Evolutionary conservation across 2,888 invertebrate species (phyloP), one percentile per base, ranked within the genome.

Genomic region (Colostygia pectinataria): DNA sequence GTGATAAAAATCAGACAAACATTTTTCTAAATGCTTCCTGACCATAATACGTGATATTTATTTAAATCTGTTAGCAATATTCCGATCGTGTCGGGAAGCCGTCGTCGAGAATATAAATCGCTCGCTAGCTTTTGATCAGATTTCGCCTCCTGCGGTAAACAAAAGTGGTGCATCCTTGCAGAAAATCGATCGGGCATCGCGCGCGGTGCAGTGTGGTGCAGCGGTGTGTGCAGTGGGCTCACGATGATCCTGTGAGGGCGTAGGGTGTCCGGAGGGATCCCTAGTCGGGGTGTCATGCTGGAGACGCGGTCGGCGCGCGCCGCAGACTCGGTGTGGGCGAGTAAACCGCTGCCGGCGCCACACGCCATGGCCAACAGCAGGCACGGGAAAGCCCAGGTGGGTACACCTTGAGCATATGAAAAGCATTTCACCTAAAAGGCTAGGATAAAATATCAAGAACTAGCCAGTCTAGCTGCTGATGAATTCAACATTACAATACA

Each of bases 221-320:
- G 41, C 33, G 18, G 57, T 33, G 32, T 38, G 51, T 33, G 4
- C 44, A 33, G 27, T 47, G 6, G 52, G n/a, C n/a, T 33, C 28
- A 46, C 34, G 50, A 57, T 58, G 60, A 55, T 61, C 57, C 60
- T 62, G 87, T 88, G 87, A 77, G 80, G 65, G 70, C 66, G 32
- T 40, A 51, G 53, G 72, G 70, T 74, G 74, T 67, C 71, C 64
- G 62, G 64, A 55, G 64, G 65, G 69, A 61, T 65, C 63, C 65
- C 70, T 66, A 63, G 66, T 68, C 66, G 76, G 74, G 87, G 90
- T 91, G 92, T 91, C 92, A 93, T 93, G 93, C 92, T 93, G 92
- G 93, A 93, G 87, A 92, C 93, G 91, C 92, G 94, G 91, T 94
- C 94, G 77, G 91, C 92, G 86, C 93, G 94, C 86, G 93, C 93